Percentiles rank a stretch among this genome's conserved stretches.
phyloP scores from a whole-genome alignment of 2,113 vertebrate genomes.

The Dromas ardeola region DNA sequence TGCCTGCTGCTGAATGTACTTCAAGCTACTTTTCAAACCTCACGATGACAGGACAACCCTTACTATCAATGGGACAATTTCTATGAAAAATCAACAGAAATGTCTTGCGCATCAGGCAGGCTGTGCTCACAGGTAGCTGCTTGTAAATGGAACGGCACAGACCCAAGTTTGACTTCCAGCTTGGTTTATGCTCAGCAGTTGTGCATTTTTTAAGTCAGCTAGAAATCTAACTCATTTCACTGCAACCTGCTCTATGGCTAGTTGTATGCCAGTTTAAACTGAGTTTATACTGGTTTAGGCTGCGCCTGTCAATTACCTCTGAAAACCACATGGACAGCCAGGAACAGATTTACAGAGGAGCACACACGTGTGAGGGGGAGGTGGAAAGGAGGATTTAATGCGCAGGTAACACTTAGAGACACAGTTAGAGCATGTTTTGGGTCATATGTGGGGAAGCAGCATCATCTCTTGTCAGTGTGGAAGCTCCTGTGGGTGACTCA shows the following conservation, averaged over 20 bases:
- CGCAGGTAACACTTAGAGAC: no score
- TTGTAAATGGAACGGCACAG: neutral
- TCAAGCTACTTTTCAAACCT: neutral
- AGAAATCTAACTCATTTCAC: neutral
- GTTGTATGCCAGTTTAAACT: neutral
- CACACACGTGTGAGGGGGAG: rapidly evolving
- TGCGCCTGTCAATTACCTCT: neutral
- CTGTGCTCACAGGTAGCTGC: neutral
- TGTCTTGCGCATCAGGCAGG: neutral
- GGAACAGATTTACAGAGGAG: neutral
- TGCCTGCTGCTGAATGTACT: neutral
- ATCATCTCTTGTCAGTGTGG: neutral
- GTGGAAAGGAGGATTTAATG: neutral
- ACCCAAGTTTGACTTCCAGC: neutral
- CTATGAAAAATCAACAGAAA: neutral
- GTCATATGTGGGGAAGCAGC: neutral
- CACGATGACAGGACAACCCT: neutral
- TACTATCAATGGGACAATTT: neutral
- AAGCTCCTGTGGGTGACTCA: neutral
- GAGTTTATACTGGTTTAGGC: neutral
- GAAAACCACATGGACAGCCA: neutral
- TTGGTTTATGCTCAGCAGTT: neutral
- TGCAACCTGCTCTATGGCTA: neutral
- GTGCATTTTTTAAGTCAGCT: neutral
- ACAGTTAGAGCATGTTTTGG: neutral